Conservation (phyloP, 2,113 vertebrate genomes). For the Gasterosteus nipponicus region DNA sequence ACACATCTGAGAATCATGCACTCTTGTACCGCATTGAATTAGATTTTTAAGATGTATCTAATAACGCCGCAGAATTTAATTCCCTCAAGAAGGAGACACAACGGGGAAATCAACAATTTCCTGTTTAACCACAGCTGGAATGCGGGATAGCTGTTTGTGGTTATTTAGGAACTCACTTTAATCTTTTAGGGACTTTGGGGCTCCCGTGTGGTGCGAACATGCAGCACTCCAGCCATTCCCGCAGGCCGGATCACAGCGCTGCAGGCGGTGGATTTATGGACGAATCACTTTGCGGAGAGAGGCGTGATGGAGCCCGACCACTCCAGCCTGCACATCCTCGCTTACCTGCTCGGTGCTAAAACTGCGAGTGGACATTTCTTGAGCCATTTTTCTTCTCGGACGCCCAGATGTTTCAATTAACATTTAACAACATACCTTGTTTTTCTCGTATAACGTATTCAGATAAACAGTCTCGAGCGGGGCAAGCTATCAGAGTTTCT, state of each 20-base stretch:
- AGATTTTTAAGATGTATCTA: background rate
- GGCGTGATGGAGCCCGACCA: conserved; percentile 86
- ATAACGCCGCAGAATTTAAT: background rate
- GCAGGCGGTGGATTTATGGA: conserved; percentile 83
- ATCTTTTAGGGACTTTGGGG: conserved; percentile 44
- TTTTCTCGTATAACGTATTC: background rate
- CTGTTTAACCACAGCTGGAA: background rate
- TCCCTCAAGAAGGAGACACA: background rate
- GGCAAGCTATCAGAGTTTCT: conserved; percentile 71
- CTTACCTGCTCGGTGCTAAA: conserved; percentile 92
- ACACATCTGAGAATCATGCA: background rate
- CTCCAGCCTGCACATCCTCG: conserved; percentile 90
- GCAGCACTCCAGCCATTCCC: conserved; percentile 53
- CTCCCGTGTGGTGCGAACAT: background rate
- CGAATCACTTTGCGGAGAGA: conserved; percentile 79
- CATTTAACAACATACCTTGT: background rate
- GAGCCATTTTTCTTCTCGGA: background rate
- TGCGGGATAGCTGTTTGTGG: background rate
- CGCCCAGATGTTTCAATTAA: background rate
- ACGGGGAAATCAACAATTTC: background rate
- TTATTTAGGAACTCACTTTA: background rate
- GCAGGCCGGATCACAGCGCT: conserved; percentile 64
- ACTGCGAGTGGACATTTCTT: conserved; percentile 80
- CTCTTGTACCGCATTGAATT: background rate
- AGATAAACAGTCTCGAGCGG: conserved; percentile 86